These are phyloP conservation scores for Siniperca obscura DNA, from an alignment of 2,797 vertebrate species.

Conservation along the genomic window DNA sequence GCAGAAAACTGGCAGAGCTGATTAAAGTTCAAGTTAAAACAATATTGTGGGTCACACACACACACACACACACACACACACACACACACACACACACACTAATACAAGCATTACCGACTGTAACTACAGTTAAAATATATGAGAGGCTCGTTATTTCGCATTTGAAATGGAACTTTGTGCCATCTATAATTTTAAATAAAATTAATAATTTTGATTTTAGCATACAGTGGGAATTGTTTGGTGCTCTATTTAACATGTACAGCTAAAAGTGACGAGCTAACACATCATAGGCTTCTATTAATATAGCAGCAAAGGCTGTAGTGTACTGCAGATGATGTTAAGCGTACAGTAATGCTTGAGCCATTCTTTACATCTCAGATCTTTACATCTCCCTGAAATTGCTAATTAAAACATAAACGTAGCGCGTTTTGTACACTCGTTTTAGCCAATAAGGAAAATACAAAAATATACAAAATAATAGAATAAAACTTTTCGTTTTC, in stretches of 20 bases:
- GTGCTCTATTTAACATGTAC: not conserved
- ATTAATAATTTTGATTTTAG: not conserved
- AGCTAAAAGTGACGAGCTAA: not conserved
- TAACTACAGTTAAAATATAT: not conserved
- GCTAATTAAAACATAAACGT: not conserved
- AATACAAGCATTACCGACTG: not conserved
- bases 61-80: constrained; percentile 26
- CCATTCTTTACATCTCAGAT: not conserved
- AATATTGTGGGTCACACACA: not conserved
- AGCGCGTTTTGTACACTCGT: not conserved
- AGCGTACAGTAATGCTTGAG: not conserved
- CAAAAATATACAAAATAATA: not conserved
- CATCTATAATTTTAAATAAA: not conserved
- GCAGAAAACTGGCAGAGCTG: constrained; percentile 2
- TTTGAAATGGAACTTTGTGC: not conserved
- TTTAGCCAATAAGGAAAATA: not conserved
- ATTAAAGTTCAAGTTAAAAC: constrained; percentile 23
- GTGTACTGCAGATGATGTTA: not conserved
- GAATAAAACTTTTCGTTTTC: not conserved
- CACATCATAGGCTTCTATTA: not conserved
- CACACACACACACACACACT: constrained; percentile 14
- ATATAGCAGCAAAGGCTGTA: not conserved
- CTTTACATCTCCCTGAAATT: not conserved
- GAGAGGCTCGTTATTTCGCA: not conserved
- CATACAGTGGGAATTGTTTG: not conserved